Conservation (phyloP, 2,888 invertebrate genomes). For the Andricus curvator region DNA sequence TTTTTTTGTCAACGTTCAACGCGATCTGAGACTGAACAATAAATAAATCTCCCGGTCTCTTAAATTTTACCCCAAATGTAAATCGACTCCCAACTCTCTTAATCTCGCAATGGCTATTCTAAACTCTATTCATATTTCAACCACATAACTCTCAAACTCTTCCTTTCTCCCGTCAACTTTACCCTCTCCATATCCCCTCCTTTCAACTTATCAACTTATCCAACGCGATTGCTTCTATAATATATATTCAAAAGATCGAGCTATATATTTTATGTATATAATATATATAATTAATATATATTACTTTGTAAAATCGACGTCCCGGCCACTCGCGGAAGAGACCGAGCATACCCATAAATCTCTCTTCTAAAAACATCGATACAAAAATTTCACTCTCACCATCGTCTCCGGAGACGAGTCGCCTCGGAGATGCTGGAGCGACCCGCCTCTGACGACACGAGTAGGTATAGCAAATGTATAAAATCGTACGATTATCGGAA, state of each 20-base stretch:
- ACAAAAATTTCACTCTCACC: constrained; percentile 63
- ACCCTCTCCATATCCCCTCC: constrained; percentile 47
- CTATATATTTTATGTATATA: constrained; percentile 50
- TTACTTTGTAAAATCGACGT: constrained; percentile 47
- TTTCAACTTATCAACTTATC: constrained; percentile 54
- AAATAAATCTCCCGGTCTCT: constrained; percentile 46
- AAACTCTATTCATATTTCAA: constrained; percentile 77
- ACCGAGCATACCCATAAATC: constrained; percentile 63
- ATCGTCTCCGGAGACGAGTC: constrained; percentile 50
- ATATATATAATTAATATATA: constrained; percentile 51
- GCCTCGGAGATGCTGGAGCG: constrained; percentile 13
- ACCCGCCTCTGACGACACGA: constrained; percentile 33
- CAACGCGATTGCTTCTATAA: constrained; percentile 58
- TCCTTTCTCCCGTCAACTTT: constrained; percentile 55
- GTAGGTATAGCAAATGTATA: constrained; percentile 66
- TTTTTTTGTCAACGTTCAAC: constrained; percentile 53
- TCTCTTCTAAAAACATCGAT: constrained; percentile 71
- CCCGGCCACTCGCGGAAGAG: constrained; percentile 34
- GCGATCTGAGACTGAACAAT: constrained; percentile 43
- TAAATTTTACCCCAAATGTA: constrained; percentile 51
- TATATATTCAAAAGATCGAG: constrained; percentile 60
- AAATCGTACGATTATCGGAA: constrained; percentile 67
- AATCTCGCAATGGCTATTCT: constrained; percentile 65
- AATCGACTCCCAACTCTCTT: constrained; percentile 58
- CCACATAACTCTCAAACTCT: constrained; percentile 68